Percentiles rank a stretch among this genome's conserved stretches.
phyloP scores from a whole-genome alignment of 2,888 invertebrate species.

The Hirtodrosophila confusa region DNA sequence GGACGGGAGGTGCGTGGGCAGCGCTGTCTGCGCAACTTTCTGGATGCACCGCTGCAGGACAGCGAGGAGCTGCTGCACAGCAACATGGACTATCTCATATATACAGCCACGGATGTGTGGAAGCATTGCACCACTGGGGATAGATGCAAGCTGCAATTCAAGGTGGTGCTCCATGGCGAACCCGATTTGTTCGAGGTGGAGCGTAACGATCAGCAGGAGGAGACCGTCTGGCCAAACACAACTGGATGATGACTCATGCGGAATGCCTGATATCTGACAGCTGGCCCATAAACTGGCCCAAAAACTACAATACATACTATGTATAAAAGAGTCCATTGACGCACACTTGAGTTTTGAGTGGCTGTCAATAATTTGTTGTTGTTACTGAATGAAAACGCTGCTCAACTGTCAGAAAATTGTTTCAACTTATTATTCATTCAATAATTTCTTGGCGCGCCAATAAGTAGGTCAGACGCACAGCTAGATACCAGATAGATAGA shows the following conservation, averaged over 20 bases:
- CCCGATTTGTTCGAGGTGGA: constrained; percentile 42
- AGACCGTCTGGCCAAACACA: not conserved
- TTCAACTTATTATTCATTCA: constrained; percentile 66
- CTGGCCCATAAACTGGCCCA: constrained; percentile 28
- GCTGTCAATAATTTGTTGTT: constrained; percentile 65
- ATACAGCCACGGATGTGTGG: constrained; percentile 39
- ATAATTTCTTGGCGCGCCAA: constrained; percentile 57
- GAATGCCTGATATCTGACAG: constrained; percentile 27
- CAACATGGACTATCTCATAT: constrained; percentile 54
- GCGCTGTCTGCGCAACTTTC: constrained; percentile 52
- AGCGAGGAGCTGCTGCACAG: constrained; percentile 43
- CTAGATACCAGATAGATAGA: constrained; percentile 17
- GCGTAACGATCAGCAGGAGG: not conserved
- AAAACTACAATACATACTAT: not conserved
- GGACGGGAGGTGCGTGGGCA: constrained; percentile 38
- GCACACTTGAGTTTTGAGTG: constrained; percentile 68
- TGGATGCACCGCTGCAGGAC: constrained; percentile 45
- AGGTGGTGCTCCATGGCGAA: constrained; percentile 46
- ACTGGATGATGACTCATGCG: constrained; percentile 33
- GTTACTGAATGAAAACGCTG: constrained; percentile 49
- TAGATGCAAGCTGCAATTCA: constrained; percentile 29
- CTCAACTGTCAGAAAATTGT: constrained; percentile 59
- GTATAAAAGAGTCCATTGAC: constrained; percentile 47
- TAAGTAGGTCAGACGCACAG: constrained; percentile 62
- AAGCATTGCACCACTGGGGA: constrained; percentile 20